These are phyloP conservation scores for Cryptophagus acutangulus DNA, from an alignment of 2,888 invertebrate genomes.

Conservation along the genomic window DNA sequence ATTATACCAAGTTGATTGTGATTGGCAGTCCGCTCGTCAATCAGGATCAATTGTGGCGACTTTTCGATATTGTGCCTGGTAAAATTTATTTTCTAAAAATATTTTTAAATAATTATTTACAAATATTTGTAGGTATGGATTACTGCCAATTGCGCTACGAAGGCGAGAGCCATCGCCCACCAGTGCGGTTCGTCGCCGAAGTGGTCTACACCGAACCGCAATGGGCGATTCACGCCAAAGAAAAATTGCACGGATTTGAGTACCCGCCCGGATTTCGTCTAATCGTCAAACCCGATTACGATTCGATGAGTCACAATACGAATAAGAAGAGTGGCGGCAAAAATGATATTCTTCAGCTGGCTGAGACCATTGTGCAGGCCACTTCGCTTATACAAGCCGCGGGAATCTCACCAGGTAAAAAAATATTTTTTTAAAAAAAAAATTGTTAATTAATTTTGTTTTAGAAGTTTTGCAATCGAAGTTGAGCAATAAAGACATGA, in stretches of 20 bases:
- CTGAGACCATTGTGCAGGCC: constrained; percentile 74
- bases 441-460: constrained; percentile 9
- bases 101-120: constrained; percentile 4
- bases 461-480: constrained; percentile 26
- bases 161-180: constrained; percentile 44
- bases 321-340: constrained; percentile 9
- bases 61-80: constrained; percentile 85
- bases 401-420: constrained; percentile 41
- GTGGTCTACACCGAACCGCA: constrained; percentile 68
- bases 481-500: constrained; percentile 23
- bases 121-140: constrained; percentile 48
- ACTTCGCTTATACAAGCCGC: constrained; percentile 69
- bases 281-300: constrained; percentile 64
- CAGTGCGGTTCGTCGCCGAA: constrained; percentile 56
- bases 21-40: constrained; percentile 67
- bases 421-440: not conserved
- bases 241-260: constrained; percentile 86
- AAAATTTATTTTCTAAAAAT: constrained; percentile 1
- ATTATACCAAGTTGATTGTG: constrained; percentile 63
- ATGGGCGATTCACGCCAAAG: constrained; percentile 70
- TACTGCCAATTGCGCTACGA: constrained; percentile 55
- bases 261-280: constrained; percentile 84
- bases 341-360: constrained; percentile 60
- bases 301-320: constrained; percentile 19
- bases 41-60: constrained; percentile 71